Conservation (phyloP, 2,888 invertebrate genomes). For the Pycnomerus fuliginosus region DNA sequence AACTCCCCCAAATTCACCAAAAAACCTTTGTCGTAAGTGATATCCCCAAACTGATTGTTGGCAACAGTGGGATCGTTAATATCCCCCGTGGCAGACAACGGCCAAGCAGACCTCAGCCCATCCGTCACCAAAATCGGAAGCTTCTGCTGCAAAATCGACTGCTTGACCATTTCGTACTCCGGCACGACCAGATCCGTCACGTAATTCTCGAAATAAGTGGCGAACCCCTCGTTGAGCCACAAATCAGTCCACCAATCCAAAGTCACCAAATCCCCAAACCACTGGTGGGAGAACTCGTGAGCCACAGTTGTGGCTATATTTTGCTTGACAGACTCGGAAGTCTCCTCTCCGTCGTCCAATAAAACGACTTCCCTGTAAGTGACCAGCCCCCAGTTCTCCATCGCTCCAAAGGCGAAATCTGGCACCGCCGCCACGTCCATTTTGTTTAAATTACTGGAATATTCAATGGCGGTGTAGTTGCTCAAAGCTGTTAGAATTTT, state of each 20-base stretch:
- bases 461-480: conserved; percentile 59
- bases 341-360: conserved; percentile 29
- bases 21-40: conserved; percentile 35
- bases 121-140: conserved; percentile 52
- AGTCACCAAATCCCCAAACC: conserved; percentile 78
- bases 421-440: conserved; percentile 80
- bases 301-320: conserved; percentile 65
- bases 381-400: conserved; percentile 90
- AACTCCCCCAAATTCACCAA: too few species aligned
- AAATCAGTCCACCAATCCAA: conserved; percentile 73
- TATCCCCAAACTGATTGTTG: conserved; percentile 19
- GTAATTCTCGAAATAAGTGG: conserved; percentile 65
- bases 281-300: conserved; percentile 80
- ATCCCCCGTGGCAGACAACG: conserved; percentile 20
- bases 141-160: conserved; percentile 67
- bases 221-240: conserved; percentile 76
- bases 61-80: conserved; percentile 19
- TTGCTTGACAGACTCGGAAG: conserved; percentile 46
- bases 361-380: conserved; percentile 59
- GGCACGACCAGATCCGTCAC: too few species aligned
- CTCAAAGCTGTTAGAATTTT: conserved; percentile 56
- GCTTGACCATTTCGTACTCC: conserved; percentile 62
- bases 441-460: conserved; percentile 57
- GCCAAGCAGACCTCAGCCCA: conserved; percentile 5
- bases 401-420: conserved; percentile 79